Conservation (phyloP, 1,140 invertebrate species). For the Drosophila guanche region DNA sequence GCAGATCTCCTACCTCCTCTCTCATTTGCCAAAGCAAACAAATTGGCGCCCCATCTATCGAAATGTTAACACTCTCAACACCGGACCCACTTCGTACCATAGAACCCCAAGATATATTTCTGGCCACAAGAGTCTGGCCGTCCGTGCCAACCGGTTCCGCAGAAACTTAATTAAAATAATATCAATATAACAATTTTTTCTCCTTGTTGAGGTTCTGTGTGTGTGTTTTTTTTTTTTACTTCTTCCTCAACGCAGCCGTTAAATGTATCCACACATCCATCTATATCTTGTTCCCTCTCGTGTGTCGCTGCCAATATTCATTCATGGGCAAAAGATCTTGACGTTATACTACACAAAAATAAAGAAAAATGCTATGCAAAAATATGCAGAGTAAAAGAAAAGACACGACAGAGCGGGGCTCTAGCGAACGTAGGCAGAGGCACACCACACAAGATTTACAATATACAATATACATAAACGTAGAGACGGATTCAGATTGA, state of each 20-base stretch:
- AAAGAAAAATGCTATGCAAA: constrained; percentile 74
- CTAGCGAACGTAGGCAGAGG: too few relatives aligned
- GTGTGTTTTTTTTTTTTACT: constrained; percentile 29
- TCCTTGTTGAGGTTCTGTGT: constrained; percentile 4
- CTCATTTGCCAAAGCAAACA: constrained; percentile 67
- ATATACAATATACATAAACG: constrained; percentile 64
- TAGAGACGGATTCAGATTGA: constrained; percentile 24
- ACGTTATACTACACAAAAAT: constrained; percentile 59
- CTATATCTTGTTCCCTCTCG: constrained; percentile 27
- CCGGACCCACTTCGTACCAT: constrained; percentile 2
- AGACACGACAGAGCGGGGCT: constrained; percentile 36
- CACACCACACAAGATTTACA: constrained; percentile 62
- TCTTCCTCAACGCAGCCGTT: constrained; percentile 63
- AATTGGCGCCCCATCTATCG: constrained; percentile 76
- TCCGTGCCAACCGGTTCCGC: constrained; percentile 66
- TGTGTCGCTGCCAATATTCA: constrained; percentile 71
- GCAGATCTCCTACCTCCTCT: constrained; percentile 6
- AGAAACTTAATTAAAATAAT: constrained; percentile 83
- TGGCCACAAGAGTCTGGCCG: constrained; percentile 10
- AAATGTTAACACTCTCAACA: constrained; percentile 71
- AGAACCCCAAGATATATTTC: constrained; percentile 55
- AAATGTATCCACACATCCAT: constrained; percentile 47
- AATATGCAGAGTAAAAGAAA: constrained; percentile 80
- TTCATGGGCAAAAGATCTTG: constrained; percentile 68
- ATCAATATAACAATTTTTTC: constrained; percentile 80